These are phyloP conservation scores for Leuciscus idus DNA, from an alignment of 2,113 vertebrate genomes.

Conservation along the genomic window DNA sequence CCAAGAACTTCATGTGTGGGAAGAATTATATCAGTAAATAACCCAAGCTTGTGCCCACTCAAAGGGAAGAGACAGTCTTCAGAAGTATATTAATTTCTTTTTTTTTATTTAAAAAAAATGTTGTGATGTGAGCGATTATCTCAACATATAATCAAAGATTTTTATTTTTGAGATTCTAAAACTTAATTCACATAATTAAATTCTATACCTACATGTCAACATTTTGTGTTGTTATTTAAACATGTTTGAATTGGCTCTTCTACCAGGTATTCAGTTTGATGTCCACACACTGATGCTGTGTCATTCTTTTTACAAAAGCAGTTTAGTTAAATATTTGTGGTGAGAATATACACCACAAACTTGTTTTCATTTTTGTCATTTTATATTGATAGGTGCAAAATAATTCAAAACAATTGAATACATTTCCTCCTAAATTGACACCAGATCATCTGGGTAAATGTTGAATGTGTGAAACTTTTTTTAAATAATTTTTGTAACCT, in stretches of 20 bases:
- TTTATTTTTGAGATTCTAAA: neutral
- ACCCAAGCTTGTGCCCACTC: neutral
- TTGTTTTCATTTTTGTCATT: neutral
- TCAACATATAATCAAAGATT: neutral
- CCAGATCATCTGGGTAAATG: neutral
- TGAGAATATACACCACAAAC: neutral
- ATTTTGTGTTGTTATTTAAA: constrained; percentile 10
- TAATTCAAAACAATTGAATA: neutral
- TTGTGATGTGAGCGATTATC: neutral
- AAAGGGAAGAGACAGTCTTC: neutral
- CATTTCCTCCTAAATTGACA: neutral
- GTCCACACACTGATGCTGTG: neutral
- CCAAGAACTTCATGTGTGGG: constrained; percentile 26
- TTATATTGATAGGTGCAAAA: neutral
- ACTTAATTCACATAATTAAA: neutral
- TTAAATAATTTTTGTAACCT: neutral
- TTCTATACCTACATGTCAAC: neutral
- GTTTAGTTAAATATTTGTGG: neutral
- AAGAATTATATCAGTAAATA: constrained; percentile 20
- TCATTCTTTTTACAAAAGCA: neutral
- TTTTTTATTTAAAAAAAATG: neutral
- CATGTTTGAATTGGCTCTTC: neutral
- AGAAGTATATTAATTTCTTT: neutral
- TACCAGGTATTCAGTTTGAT: neutral
- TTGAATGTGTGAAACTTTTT: neutral